These are phyloP conservation scores for Chaetodon trifasciatus DNA, from an alignment of 2,797 vertebrate genomes.

Conservation along the genomic window DNA sequence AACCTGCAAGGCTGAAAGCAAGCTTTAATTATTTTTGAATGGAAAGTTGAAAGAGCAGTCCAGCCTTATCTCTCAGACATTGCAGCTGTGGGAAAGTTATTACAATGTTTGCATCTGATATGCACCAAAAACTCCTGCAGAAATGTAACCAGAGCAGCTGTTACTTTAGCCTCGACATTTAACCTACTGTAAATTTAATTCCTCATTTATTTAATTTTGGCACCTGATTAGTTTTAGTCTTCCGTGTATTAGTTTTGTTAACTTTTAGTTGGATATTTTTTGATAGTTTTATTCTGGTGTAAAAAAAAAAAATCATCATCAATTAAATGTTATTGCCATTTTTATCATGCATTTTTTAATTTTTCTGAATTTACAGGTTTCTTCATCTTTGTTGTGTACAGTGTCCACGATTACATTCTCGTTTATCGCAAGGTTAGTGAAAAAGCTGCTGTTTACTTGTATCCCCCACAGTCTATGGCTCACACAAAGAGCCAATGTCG, in stretches of 20 bases:
- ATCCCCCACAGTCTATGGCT: neutral
- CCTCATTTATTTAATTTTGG: neutral
- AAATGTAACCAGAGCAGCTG: neutral
- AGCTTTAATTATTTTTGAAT: constrained; percentile 11
- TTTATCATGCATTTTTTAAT: neutral
- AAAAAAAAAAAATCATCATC: neutral
- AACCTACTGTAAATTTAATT: neutral
- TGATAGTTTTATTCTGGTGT: no score
- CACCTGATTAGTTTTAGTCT: neutral
- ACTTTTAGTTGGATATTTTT: neutral
- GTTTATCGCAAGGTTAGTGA: no score
- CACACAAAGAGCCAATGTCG: neutral
- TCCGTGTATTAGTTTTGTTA: neutral
- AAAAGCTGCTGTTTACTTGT: neutral
- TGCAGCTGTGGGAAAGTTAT: neutral
- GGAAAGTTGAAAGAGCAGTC: constrained; percentile 7
- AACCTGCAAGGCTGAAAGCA: constrained; percentile 10
- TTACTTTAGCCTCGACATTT: constrained; percentile 6
- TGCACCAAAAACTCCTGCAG: neutral
- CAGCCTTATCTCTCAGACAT: neutral
- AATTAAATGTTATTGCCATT: neutral
- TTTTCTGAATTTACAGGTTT: neutral
- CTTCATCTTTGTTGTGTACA: neutral
- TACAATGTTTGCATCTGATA: constrained; percentile 1
- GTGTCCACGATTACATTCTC: neutral